A percentile compares a stretch with the other conserved stretches of the same genome.
Evolutionary conservation across 1,140 invertebrate genomes (phyloP).

Genomic region (Pygmarrhopalites habei): DNA sequence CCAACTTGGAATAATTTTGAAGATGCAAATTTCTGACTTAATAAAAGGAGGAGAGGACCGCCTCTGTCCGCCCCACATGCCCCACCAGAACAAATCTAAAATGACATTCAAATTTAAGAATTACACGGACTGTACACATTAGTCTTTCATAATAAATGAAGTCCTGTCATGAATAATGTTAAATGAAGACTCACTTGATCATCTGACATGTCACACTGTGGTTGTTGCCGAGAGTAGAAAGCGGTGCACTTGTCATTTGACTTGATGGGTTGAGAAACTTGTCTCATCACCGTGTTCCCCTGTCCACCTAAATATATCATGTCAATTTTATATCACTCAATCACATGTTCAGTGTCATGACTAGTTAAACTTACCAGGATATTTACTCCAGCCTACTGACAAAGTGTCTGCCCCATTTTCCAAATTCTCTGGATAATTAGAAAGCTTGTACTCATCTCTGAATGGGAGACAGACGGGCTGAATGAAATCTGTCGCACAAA

Average conservation of each 20-base stretch:
- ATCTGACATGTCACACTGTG: too few relatives aligned
- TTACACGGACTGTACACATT: too few relatives aligned
- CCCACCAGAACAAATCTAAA: not conserved
- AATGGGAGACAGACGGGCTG: conserved; percentile 23
- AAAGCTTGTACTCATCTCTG: conserved; percentile 3
- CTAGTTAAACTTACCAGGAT: too few relatives aligned
- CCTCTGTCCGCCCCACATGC: conserved; percentile 15
- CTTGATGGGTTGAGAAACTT: not conserved
- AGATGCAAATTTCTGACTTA: not conserved
- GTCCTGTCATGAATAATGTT: too few relatives aligned
- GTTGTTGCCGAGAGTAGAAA: not conserved
- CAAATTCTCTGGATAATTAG: conserved; percentile 3
- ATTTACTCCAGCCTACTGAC: too few relatives aligned
- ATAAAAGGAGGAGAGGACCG: not conserved
- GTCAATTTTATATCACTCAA: too few relatives aligned
- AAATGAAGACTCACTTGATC: too few relatives aligned
- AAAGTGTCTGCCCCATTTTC: too few relatives aligned
- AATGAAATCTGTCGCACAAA: conserved; percentile 8
- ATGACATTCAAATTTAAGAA: too few relatives aligned
- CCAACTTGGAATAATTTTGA: conserved; percentile 31
- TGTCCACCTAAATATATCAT: not conserved
- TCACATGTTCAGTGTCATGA: too few relatives aligned
- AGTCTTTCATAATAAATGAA: too few relatives aligned
- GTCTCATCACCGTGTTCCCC: not conserved
- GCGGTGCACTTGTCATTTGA: not conserved